Conservation (phyloP, 2,113 vertebrate species). For the Percina caprodes region DNA sequence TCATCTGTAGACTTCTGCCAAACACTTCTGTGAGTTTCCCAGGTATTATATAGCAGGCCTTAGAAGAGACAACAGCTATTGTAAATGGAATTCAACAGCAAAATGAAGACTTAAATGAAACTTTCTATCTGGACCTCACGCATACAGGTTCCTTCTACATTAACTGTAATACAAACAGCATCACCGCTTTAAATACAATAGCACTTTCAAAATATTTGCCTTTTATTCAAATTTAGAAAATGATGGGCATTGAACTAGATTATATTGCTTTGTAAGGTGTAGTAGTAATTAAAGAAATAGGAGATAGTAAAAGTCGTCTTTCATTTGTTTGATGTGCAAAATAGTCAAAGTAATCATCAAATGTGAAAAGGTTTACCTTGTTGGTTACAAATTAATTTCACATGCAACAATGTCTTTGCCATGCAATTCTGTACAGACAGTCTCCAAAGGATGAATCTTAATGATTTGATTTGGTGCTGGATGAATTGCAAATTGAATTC, state of each 20-base stretch:
- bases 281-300: not conserved
- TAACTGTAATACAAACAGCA: not conserved
- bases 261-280: not conserved
- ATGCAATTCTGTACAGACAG: not conserved
- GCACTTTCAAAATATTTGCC: not conserved
- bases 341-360: not conserved
- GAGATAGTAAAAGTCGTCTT: not conserved
- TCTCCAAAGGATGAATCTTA: not conserved
- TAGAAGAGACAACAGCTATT: not conserved
- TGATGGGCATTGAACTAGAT: not conserved
- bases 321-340: not conserved
- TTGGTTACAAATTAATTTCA: not conserved
- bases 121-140: not conserved
- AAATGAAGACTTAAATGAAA: not conserved
- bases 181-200: conserved; percentile 5
- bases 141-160: not conserved
- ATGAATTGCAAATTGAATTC: not conserved
- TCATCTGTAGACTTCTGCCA: not conserved
- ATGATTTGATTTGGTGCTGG: not conserved
- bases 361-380: not conserved
- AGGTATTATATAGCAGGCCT: not conserved
- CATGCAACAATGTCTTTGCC: not conserved
- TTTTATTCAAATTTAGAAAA: not conserved
- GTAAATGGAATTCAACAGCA: not conserved
- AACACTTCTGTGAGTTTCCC: not conserved